These are phyloP conservation scores for Corythaeola cristata DNA, from an alignment of 2,113 vertebrate genomes.

Conservation along the genomic window DNA sequence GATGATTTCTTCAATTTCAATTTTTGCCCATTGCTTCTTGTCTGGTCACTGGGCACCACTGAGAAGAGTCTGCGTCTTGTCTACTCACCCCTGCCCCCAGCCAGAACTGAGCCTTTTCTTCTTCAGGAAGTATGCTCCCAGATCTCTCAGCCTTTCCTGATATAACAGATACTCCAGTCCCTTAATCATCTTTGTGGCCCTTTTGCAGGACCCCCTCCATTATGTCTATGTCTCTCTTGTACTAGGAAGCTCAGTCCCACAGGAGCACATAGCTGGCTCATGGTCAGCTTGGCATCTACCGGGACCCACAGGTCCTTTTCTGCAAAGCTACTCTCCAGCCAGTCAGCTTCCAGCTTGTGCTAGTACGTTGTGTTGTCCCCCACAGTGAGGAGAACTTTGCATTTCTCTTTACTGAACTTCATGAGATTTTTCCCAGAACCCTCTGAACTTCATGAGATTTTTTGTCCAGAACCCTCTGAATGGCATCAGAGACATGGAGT, in stretches of 20 bases:
- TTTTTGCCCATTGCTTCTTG: background rate
- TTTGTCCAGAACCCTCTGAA: background rate
- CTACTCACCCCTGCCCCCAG: accelerated
- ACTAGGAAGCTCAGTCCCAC: background rate
- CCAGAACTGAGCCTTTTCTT: background rate
- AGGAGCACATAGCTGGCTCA: background rate
- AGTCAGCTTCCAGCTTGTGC: background rate
- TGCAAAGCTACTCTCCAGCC: background rate
- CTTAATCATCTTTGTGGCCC: background rate
- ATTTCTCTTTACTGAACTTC: background rate
- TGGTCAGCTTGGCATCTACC: background rate
- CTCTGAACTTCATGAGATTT: background rate
- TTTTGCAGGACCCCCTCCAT: background rate
- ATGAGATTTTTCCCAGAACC: background rate
- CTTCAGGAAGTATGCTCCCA: background rate
- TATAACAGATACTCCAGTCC: background rate
- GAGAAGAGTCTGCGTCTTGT: background rate
- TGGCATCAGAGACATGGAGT: background rate
- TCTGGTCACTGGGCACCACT: background rate
- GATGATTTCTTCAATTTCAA: background rate
- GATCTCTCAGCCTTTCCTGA: background rate
- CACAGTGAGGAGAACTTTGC: background rate
- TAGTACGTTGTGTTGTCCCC: background rate
- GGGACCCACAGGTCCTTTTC: background rate
- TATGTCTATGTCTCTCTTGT: background rate